Percentiles rank a stretch among this genome's conserved stretches.
Evolutionary conservation across 2,888 invertebrate genomes (phyloP).

Genomic region (Notodonta ziczac): DNA sequence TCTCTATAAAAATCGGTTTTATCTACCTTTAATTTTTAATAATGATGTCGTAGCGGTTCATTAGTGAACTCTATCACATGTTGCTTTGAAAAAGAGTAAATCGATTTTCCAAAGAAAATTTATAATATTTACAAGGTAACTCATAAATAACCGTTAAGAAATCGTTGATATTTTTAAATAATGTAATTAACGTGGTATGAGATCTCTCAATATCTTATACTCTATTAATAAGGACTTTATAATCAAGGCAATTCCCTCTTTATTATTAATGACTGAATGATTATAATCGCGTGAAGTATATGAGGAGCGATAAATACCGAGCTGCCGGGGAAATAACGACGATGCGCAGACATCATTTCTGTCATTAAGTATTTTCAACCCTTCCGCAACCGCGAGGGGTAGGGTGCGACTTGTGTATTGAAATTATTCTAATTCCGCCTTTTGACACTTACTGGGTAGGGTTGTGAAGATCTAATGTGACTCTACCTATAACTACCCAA

Average conservation of each 20-base stretch:
- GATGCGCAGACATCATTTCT: constrained; percentile 39
- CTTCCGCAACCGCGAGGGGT: constrained; percentile 32
- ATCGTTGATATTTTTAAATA: no score
- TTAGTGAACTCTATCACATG: not conserved
- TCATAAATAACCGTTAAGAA: no score
- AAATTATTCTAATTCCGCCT: constrained; percentile 39
- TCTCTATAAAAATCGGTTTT: constrained; percentile 3
- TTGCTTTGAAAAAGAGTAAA: no score
- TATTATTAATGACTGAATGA: constrained; percentile 8
- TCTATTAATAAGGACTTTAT: no score
- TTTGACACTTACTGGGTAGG: constrained; percentile 18
- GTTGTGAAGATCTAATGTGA: not conserved
- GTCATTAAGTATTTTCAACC: constrained; percentile 46
- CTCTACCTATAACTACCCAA: not conserved
- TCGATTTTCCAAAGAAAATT: no score
- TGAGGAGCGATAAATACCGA: constrained; percentile 26
- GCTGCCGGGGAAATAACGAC: constrained; percentile 20
- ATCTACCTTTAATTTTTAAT: not conserved
- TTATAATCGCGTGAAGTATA: constrained; percentile 20
- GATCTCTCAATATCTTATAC: no score
- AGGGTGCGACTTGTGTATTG: constrained; percentile 19
- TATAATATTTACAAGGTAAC: no score
- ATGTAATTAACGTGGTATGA: no score
- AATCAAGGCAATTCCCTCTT: not conserved
- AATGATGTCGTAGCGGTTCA: not conserved